A percentile compares a stretch with the other conserved stretches of the same genome.
phyloP scores from a whole-genome alignment of 1,140 invertebrate species.

The Heliconius melpomene region DNA sequence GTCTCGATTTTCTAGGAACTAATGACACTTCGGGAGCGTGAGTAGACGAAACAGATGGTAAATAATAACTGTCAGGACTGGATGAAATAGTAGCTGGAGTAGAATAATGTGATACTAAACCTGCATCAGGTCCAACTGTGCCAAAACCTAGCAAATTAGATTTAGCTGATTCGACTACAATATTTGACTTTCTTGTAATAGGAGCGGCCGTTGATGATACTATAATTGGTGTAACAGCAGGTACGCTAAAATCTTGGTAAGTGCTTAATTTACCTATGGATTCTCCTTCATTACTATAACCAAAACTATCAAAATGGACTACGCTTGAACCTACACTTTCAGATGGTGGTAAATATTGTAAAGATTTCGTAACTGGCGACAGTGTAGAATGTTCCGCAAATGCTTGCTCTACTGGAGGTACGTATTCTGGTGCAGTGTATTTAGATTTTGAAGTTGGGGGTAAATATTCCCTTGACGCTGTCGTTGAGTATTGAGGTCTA shows the following conservation, averaged over 20 bases:
- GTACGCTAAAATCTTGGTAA: conserved; percentile 52
- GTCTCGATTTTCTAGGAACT: conserved; percentile 39
- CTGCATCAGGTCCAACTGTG: conserved; percentile 75
- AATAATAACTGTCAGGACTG: conserved; percentile 45
- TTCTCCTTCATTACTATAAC: conserved; percentile 47
- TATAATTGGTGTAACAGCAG: conserved; percentile 33
- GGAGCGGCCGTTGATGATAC: conserved; percentile 49
- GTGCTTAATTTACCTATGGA: conserved; percentile 41
- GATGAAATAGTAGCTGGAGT: conserved; percentile 50
- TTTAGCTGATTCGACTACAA: conserved; percentile 71
- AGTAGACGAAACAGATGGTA: conserved; percentile 42
- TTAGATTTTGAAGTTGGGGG: conserved; percentile 52
- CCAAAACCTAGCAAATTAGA: conserved; percentile 75
- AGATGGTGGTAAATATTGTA: conserved; percentile 42
- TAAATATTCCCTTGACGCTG: conserved; percentile 57
- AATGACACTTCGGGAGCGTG: conserved; percentile 42
- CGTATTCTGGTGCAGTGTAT: conserved; percentile 68
- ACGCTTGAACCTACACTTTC: conserved; percentile 39
- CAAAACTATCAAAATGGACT: conserved; percentile 57
- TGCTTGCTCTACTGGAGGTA: conserved; percentile 55
- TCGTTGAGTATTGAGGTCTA: conserved; percentile 53
- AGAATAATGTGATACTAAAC: conserved; percentile 67
- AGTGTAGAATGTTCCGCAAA: conserved; percentile 36
- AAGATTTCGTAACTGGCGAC: conserved; percentile 22
- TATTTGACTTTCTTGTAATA: conserved; percentile 63